Evolutionary conservation across 2,113 vertebrate species (phyloP), one percentile per base, ranked within the genome.

Genomic region (Charina bottae): DNA sequence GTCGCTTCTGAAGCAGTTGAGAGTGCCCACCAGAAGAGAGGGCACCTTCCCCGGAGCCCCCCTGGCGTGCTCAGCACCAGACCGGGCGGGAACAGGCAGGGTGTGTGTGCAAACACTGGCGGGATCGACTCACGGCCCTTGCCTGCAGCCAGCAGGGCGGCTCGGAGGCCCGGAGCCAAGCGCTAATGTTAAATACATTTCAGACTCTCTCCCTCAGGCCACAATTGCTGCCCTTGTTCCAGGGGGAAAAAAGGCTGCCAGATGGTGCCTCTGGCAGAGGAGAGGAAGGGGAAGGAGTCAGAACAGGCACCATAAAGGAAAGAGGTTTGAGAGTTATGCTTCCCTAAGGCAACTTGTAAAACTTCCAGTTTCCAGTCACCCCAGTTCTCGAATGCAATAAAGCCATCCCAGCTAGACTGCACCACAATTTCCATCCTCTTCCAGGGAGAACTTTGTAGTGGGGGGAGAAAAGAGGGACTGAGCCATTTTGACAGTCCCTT

Each of bases 161-260:
- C 8, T 3, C 42, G 1, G 46, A 55, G 92, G 85, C 89, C 24
- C 13, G 1, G 0, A 37, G 92, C 92, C 92, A 93, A 93, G 89
- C 28, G 23, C 26, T 87, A 87, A 90, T 87, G 89, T 93, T 93
- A 93, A 93, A 93, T 90, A 90, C 92, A 83, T 55, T 60, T 87
- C 24, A 83, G 28, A 26, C 8, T 23, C 42, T 33, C 42, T 90
- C 55, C 13, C 84, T 58, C 37, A 5, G 28, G 26, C 3, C 46
- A 6, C 13, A 7, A 1, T 56, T 2, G 49, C 60, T 24, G 11
- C 19, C 7, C 33, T 84, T 9, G 37, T 60, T 42, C 87, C 28
- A 23, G 53, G 23, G 23, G 9, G 13, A 24, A 49, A 84, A 24
- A 10, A 24, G 0, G 28, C 64, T 78, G 68, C 68, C 68, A 78